Conservation (phyloP, 30 jellyfish, hydroid and myxozoan genomes). For the Catostylus mosaicus region DNA sequence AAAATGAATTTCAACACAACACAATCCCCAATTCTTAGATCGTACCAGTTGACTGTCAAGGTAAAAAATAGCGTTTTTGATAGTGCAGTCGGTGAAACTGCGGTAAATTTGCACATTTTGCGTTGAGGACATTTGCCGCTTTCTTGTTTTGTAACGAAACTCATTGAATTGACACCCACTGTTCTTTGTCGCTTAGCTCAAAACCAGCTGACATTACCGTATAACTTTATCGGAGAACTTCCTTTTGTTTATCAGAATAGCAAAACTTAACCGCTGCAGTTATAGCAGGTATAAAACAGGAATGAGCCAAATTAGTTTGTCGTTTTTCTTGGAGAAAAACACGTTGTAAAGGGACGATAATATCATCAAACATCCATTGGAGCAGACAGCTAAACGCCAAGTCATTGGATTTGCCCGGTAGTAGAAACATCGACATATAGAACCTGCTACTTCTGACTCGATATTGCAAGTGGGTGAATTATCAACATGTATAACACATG, state of each 20-base stretch:
- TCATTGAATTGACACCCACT: conserved; percentile 45
- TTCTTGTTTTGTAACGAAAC: background rate
- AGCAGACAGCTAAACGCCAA: background rate
- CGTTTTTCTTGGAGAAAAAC: conserved; percentile 33
- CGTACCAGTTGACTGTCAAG: too few species aligned
- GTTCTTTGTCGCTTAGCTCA: conserved; percentile 16
- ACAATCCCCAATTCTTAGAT: too few species aligned
- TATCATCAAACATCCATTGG: background rate
- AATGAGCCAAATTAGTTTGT: conserved; percentile 15
- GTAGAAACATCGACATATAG: conserved; percentile 19
- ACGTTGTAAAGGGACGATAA: background rate
- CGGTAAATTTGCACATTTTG: background rate
- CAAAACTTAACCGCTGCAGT: conserved; percentile 47
- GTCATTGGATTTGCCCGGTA: background rate
- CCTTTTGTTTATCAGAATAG: conserved; percentile 60
- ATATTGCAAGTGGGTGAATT: conserved; percentile 8
- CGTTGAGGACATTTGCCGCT: background rate
- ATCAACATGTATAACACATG: conserved; percentile 60
- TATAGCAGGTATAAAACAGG: conserved; percentile 54
- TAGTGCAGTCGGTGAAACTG: background rate
- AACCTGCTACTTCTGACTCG: conserved; percentile 27
- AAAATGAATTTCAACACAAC: background rate
- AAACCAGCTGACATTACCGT: conserved; percentile 47
- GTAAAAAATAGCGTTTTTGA: too few species aligned
- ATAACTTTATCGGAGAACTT: conserved; percentile 32